phyloP scores from a whole-genome alignment of 2,797 vertebrate genomes.

The Cossypha polioptera region DNA sequence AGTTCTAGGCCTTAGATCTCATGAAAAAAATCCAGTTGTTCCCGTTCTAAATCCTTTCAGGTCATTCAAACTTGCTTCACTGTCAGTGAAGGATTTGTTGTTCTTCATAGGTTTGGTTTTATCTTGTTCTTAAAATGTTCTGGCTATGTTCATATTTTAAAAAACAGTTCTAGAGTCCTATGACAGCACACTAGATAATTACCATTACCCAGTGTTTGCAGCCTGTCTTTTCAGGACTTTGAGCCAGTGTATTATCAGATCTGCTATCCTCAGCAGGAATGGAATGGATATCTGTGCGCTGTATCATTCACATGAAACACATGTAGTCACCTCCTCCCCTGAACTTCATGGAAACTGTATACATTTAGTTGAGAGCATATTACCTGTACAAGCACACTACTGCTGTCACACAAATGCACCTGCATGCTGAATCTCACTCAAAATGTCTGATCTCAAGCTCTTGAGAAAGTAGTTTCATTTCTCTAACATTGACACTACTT shows the following conservation, averaged over 20 bases:
- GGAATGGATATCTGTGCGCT: background rate
- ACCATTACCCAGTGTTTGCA: background rate
- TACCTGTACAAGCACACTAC: background rate
- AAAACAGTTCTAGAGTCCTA: background rate
- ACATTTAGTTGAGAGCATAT: background rate
- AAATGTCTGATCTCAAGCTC: background rate
- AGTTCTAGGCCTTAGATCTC: background rate
- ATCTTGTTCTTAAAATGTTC: background rate
- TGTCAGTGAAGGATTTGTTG: background rate
- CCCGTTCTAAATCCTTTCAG: background rate
- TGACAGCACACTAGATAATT: background rate
- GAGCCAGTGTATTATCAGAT: background rate
- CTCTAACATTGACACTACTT: background rate
- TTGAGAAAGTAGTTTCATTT: background rate
- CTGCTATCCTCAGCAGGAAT: background rate
- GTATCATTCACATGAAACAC: background rate
- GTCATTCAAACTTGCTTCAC: background rate
- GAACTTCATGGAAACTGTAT: background rate
- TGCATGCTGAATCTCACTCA: background rate
- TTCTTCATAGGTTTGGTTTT: background rate
- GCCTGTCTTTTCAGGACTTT: background rate
- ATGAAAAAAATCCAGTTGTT: background rate
- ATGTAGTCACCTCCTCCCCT: background rate
- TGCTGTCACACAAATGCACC: background rate
- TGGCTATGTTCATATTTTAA: background rate